Evolutionary conservation across 2,797 vertebrate species (phyloP).

Genomic region (Chiroxiphia lanceolata): DNA sequence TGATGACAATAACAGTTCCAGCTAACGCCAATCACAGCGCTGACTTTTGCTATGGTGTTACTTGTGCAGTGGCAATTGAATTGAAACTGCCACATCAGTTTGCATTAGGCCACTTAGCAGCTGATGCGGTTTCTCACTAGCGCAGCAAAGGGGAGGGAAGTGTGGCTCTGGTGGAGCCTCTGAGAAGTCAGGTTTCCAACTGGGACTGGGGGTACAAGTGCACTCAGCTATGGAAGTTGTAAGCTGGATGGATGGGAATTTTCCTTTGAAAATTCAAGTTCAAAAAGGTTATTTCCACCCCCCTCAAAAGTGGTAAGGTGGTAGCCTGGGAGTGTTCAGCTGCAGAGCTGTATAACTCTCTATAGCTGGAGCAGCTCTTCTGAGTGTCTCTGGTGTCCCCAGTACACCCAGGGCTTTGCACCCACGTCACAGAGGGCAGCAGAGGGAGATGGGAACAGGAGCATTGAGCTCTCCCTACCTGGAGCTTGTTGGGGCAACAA

Average conservation of each 20-base stretch:
- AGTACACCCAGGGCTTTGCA: not conserved
- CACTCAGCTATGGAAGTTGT: not conserved
- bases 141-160: not conserved
- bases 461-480: not conserved
- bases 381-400: rapidly evolving
- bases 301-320: rapidly evolving
- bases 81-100: slow-evolving; percentile 46
- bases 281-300: rapidly evolving
- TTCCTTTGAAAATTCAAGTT: not conserved
- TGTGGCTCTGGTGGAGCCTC: not conserved
- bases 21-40: not conserved
- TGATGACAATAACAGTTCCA: not conserved
- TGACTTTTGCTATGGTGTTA: not conserved
- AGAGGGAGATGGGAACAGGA: not conserved
- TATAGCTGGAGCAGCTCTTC: not conserved
- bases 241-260: not conserved
- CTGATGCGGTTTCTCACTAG: not conserved
- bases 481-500: too few species aligned
- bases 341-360: not conserved
- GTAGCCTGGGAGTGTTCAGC: too few species aligned
- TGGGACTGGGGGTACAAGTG: not conserved
- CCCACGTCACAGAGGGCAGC: rapidly evolving
- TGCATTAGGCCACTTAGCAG: slow-evolving; percentile 22
- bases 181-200: not conserved
- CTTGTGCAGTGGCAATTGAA: slow-evolving; percentile 30